Percentiles rank a stretch among this genome's conserved stretches.
Conservation (phyloP, 2,888 invertebrate genomes). For the Stegana nigrithorax region DNA sequence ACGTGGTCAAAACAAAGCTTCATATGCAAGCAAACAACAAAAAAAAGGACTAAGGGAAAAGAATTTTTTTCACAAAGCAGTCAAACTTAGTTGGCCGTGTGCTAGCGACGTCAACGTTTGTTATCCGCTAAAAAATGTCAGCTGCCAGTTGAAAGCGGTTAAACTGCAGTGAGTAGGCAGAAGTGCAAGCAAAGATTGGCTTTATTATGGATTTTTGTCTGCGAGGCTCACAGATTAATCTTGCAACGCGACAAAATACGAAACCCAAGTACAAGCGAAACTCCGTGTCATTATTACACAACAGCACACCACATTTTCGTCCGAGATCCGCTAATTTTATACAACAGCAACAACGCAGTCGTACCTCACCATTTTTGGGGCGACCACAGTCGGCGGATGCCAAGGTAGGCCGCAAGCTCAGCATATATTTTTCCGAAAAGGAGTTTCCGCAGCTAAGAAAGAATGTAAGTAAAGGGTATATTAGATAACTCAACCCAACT, state of each 20-base stretch:
- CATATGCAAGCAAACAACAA: constrained; percentile 13
- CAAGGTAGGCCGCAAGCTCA: constrained; percentile 52
- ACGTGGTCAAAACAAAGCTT: constrained; percentile 46
- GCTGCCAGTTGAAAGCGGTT: constrained; percentile 16
- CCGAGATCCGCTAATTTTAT: constrained; percentile 66
- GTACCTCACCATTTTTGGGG: constrained; percentile 56
- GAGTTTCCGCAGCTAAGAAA: constrained; percentile 38
- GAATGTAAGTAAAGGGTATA: constrained; percentile 34
- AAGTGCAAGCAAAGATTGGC: no score
- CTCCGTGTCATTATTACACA: constrained; percentile 43
- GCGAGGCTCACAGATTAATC: constrained; percentile 68
- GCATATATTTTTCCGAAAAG: constrained; percentile 48
- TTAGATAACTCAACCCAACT: neutral
- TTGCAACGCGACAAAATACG: constrained; percentile 65
- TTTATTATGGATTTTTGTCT: constrained; percentile 68
- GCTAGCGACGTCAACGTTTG: neutral
- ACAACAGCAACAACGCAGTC: constrained; percentile 55
- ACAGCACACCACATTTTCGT: constrained; percentile 44
- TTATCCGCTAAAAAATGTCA: constrained; percentile 22
- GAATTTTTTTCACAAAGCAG: constrained; percentile 2
- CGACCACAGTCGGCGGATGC: constrained; percentile 68
- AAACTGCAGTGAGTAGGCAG: constrained; percentile 14
- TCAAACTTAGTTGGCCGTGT: constrained; percentile 24
- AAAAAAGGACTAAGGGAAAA: no score
- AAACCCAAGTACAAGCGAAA: constrained; percentile 62